These are phyloP conservation scores for Eutrigla gurnardus DNA, from an alignment of 2,797 vertebrate species.

Conservation along the genomic window DNA sequence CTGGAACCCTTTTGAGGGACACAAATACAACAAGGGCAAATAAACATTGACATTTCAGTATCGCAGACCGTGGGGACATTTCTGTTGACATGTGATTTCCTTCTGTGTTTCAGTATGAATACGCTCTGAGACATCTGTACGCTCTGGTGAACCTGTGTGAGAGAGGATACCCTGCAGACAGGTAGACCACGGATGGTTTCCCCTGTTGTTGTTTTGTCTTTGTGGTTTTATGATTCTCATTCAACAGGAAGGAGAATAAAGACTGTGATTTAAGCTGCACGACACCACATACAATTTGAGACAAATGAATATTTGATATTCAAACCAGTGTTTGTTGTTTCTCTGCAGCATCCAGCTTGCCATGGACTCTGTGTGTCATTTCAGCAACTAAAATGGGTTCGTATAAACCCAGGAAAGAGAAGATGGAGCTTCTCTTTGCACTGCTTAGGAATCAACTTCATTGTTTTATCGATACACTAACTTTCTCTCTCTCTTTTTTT, in stretches of 20 bases:
- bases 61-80: not conserved
- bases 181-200: conserved; percentile 78
- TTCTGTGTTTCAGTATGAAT: conserved; percentile 89
- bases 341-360: conserved; percentile 86
- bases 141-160: conserved; percentile 95
- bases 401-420: conserved; percentile 9
- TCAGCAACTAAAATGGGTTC: conserved; percentile 44
- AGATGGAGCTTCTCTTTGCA: conserved; percentile 64
- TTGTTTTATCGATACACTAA: conserved; percentile 60
- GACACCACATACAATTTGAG: not conserved
- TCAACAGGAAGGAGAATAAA: not conserved
- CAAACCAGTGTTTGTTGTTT: not conserved
- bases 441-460: conserved; percentile 59
- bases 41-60: not conserved
- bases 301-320: not conserved
- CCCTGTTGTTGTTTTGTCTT: not conserved
- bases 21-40: not conserved
- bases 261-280: not conserved
- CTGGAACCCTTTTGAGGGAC: conserved; percentile 7
- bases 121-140: conserved; percentile 92
- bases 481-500: conserved; percentile 34
- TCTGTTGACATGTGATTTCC: conserved; percentile 3
- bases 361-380: conserved; percentile 88
- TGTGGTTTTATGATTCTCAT: not conserved
- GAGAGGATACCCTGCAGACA: conserved; percentile 83